These are phyloP conservation scores for Heteromyza rotundicornis DNA, from an alignment of 2,888 invertebrate species.

Conservation along the genomic window DNA sequence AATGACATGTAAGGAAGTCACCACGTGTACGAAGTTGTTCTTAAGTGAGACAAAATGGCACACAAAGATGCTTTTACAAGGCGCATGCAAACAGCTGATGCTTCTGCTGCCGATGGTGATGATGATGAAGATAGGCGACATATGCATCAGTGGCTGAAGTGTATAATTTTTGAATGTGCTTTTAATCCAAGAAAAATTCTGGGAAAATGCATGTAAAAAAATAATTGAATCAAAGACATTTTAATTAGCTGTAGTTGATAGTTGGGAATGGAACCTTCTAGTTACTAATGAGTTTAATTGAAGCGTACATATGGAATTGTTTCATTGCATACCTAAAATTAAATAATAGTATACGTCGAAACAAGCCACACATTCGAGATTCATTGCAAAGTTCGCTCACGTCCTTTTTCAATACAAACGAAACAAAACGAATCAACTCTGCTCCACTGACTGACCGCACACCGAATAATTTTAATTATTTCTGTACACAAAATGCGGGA, in stretches of 20 bases:
- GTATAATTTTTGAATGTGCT: not conserved
- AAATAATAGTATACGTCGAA: too few species aligned
- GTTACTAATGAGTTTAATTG: too few species aligned
- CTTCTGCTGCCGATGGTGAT: too few species aligned
- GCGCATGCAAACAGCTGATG: too few species aligned
- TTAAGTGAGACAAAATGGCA: not conserved
- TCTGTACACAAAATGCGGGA: not conserved
- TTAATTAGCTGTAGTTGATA: too few species aligned
- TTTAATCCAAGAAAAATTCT: not conserved
- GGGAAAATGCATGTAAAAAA: not conserved
- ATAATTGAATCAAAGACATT: too few species aligned
- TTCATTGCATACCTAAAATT: too few species aligned
- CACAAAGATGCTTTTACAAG: too few species aligned
- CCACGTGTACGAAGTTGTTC: slow-evolving; percentile 6
- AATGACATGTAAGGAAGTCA: not conserved
- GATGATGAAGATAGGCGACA: not conserved
- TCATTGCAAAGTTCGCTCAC: not conserved
- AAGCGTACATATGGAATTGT: too few species aligned
- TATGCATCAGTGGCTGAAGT: not conserved
- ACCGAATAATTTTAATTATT: not conserved
- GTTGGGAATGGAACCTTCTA: too few species aligned
- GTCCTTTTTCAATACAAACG: not conserved
- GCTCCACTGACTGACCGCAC: too few species aligned
- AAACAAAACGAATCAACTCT: not conserved
- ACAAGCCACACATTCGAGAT: too few species aligned